These are phyloP conservation scores for Caerostris extrusa DNA, from an alignment of 1,140 invertebrate genomes.

Conservation along the genomic window DNA sequence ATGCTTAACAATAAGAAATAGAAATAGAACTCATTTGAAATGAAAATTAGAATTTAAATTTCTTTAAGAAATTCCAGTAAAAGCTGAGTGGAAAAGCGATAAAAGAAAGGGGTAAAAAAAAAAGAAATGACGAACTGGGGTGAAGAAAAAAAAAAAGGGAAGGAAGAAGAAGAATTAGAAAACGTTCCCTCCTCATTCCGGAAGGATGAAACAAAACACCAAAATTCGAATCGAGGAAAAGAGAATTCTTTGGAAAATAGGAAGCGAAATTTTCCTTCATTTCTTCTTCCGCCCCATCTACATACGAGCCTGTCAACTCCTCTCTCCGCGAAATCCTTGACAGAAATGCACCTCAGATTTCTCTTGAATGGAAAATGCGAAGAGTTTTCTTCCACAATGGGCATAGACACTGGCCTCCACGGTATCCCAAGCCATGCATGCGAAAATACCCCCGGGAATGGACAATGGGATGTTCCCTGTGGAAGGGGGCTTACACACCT, in stretches of 20 bases:
- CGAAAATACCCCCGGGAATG: conserved; percentile 73
- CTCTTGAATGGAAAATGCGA: conserved; percentile 51
- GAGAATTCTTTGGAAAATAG: not conserved
- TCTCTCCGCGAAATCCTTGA: not conserved
- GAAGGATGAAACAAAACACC: conserved; percentile 66
- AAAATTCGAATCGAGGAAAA: not conserved
- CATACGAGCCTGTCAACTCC: conserved; percentile 49
- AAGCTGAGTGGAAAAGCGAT: not conserved
- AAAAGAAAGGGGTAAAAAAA: not conserved
- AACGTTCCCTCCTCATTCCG: conserved; percentile 16
- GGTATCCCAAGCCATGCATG: conserved; percentile 72
- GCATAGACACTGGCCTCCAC: conserved; percentile 55
- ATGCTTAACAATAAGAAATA: not conserved
- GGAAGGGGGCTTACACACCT: conserved; percentile 68
- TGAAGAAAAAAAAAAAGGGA: not conserved
- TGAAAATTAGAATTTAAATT: not conserved
- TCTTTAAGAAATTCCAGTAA: not conserved
- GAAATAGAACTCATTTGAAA: not conserved
- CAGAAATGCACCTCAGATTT: not conserved
- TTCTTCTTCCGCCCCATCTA: conserved; percentile 58
- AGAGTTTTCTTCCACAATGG: conserved; percentile 48
- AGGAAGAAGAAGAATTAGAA: not conserved
- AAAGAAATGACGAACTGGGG: not conserved
- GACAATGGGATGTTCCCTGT: conserved; percentile 56
- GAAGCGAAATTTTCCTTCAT: conserved; percentile 15